These are phyloP conservation scores for Sinotaia quadrata DNA, from an alignment of 2,888 invertebrate genomes.

Conservation along the genomic window DNA sequence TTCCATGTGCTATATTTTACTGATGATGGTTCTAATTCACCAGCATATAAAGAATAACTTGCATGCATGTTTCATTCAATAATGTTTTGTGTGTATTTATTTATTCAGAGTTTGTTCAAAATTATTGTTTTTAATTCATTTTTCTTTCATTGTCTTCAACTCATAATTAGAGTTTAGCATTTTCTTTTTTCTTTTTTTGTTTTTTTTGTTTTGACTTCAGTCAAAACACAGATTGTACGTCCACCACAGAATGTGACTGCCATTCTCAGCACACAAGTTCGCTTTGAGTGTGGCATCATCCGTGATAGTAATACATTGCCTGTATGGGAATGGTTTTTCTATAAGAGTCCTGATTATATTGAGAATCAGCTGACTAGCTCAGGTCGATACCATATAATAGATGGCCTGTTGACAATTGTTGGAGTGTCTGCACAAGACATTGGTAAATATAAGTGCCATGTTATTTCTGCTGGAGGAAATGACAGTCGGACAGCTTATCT, in stretches of 20 bases:
- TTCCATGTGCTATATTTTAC: not conserved
- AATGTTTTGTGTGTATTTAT: not conserved
- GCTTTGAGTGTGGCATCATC: slow-evolving; percentile 94
- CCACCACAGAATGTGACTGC: slow-evolving; percentile 93
- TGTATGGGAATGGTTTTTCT: slow-evolving; percentile 64
- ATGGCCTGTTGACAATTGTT: slow-evolving; percentile 86
- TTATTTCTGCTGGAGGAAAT: slow-evolving; percentile 90
- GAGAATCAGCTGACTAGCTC: slow-evolving; percentile 34
- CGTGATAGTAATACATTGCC: slow-evolving; percentile 85
- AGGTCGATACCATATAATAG: slow-evolving; percentile 41
- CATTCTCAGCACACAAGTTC: slow-evolving; percentile 92
- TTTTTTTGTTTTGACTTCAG: slow-evolving; percentile 73
- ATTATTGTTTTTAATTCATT: not conserved
- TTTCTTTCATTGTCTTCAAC: not conserved
- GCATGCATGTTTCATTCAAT: not conserved
- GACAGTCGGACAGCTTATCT: slow-evolving; percentile 88
- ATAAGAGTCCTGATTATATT: slow-evolving; percentile 30
- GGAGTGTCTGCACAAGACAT: slow-evolving; percentile 81
- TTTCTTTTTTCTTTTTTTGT: not conserved
- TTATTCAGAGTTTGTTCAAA: not conserved
- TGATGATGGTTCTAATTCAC: not conserved
- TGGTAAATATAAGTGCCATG: slow-evolving; percentile 92
- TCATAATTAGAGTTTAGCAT: not conserved
- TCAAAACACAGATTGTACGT: slow-evolving; percentile 92
- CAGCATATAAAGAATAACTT: not conserved